These are phyloP conservation scores for Amphibalanus amphitrite DNA, from an alignment of 1,140 invertebrate species.

Conservation along the genomic window DNA sequence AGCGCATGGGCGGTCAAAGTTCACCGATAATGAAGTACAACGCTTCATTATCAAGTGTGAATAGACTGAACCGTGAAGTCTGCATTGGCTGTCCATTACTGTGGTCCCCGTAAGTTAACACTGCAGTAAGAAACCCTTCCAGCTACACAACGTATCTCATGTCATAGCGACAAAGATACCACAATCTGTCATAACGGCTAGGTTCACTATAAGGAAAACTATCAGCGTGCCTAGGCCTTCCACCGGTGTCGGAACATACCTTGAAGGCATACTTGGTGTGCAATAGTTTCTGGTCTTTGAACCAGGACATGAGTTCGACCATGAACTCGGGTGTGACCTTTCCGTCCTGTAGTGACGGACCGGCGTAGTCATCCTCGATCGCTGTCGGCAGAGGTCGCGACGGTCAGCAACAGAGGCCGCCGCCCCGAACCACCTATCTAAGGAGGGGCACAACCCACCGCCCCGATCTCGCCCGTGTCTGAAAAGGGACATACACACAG, in stretches of 20 bases:
- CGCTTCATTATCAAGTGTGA: constrained; percentile 5
- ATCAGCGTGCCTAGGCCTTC: too few species aligned
- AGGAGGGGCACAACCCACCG: not conserved
- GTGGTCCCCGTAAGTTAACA: too few species aligned
- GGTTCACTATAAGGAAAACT: too few species aligned
- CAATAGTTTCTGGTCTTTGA: constrained; percentile 78
- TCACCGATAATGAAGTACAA: not conserved
- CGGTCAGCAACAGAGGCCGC: constrained; percentile 8
- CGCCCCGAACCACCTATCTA: not conserved
- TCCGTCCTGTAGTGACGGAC: constrained; percentile 73
- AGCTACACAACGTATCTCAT: not conserved
- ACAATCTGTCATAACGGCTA: too few species aligned
- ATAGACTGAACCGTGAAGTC: too few species aligned
- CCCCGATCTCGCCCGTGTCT: not conserved
- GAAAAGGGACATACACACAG: not conserved
- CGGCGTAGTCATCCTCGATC: constrained; percentile 86
- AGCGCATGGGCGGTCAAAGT: constrained; percentile 4
- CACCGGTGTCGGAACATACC: constrained; percentile 32
- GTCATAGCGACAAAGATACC: not conserved
- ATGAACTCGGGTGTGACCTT: constrained; percentile 35
- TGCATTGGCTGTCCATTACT: too few species aligned
- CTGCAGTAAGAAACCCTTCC: too few species aligned
- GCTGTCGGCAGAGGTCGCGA: constrained; percentile 32
- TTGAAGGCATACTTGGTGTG: constrained; percentile 97
- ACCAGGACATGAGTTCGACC: constrained; percentile 71